Evolutionary conservation across 2,888 invertebrate species (phyloP), one percentile per base, ranked within the genome.

Genomic region (Limenitis camilla): DNA sequence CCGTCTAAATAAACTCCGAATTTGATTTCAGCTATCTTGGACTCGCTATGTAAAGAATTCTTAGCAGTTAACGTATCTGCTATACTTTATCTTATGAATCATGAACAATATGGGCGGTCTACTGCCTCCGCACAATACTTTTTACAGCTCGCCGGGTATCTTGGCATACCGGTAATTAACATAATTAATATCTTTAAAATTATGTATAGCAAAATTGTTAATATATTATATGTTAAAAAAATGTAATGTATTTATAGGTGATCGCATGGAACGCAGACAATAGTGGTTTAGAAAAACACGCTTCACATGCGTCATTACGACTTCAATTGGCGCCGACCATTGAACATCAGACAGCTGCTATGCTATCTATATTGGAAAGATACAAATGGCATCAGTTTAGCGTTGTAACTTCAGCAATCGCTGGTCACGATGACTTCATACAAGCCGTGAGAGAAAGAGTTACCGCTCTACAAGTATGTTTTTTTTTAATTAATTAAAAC

Each of bases 191-290:
- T 69, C 75, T 72, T 67, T 67, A 44, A 48, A 29, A 49, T 39
- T 53, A 44, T 51, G 40, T 45, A 40, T 29, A 27, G 43, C 39
- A 38, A n/a, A 46, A 36, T 35, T 29, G n/a, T n/a, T n/a, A n/a
- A 10, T 4, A 36, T 5, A 9, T 9, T 33, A 4, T 19, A 9
- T 6, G 36, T 50, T 39, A 29, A 42, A 19, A 28, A 40, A 28
- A 30, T 19, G 10, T 42, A 19, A 39, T 43, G 72, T 69, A 71
- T 68, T 64, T 44, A 44, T 66, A 86, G 67, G 96, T 98, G 48
- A 96, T 98, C 66, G 96, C 96, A 6, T 98, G 98, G 98, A 98
- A 98, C 82, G 97, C 97, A 6, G 98, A 98, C 81, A 98, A 98
- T 82, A 96, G 97, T 38, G 98, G 97, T 36, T 89, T 97, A 54